A percentile compares a stretch with the other conserved stretches of the same genome.
Evolutionary conservation across 2,797 vertebrate species (phyloP).

Genomic region (Sebastiscus tertius): DNA sequence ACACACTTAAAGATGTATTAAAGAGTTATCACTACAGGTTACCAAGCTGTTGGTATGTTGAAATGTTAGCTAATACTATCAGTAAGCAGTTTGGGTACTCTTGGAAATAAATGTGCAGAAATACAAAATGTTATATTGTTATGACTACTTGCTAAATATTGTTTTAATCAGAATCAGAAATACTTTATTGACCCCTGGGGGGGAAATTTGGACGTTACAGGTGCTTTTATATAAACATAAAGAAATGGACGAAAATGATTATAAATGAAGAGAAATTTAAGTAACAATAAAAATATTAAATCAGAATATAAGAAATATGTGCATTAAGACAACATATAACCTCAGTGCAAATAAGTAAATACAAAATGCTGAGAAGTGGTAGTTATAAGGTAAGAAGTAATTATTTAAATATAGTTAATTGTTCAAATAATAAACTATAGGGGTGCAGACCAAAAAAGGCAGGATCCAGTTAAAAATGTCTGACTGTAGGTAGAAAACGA

Average conservation of each 20-base stretch:
- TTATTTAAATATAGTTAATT: no score
- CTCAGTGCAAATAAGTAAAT: no score
- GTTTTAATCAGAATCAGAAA: not conserved
- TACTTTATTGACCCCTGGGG: no score
- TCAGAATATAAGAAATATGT: no score
- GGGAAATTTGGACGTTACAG: no score
- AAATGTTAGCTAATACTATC: not conserved
- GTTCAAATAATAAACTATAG: not conserved
- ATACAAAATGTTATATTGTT: not conserved
- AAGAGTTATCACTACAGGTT: not conserved
- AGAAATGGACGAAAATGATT: no score
- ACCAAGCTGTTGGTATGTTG: not conserved
- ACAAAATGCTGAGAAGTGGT: no score
- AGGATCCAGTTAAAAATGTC: not conserved
- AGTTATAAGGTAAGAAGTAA: rapidly evolving
- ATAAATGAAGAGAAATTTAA: no score
- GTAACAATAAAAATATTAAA: no score
- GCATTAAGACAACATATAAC: no score
- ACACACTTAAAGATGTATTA: not conserved
- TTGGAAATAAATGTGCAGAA: not conserved
- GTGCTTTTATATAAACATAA: no score
- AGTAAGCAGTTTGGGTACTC: not conserved
- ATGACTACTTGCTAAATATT: not conserved
- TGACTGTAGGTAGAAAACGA: not conserved
- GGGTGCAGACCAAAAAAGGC: not conserved